phyloP scores from a whole-genome alignment of 2,113 vertebrate genomes.

The Ammodytes marinus region DNA sequence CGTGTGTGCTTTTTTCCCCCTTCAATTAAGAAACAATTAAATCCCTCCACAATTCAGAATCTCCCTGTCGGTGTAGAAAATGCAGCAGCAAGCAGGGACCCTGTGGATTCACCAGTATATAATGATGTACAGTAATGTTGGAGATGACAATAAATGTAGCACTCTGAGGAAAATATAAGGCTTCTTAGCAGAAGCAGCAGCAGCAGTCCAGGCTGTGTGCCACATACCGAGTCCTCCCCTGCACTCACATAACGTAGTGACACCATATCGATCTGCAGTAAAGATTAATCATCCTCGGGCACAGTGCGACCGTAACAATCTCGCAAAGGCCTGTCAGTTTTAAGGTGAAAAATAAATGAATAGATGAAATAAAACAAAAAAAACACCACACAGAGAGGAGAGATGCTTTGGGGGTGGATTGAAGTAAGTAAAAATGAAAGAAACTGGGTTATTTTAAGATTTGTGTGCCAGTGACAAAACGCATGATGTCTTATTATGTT shows the following conservation, averaged over 20 bases:
- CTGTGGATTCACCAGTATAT: neutral
- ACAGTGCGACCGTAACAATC: neutral
- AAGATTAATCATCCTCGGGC: constrained; percentile 29
- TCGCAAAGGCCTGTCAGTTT: neutral
- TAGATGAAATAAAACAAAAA: too few species aligned
- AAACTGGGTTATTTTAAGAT: constrained; percentile 9
- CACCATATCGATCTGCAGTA: constrained; percentile 22
- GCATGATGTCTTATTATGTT: constrained; percentile 17
- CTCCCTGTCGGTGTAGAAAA: neutral
- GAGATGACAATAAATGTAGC: constrained; percentile 16
- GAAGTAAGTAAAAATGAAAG: neutral
- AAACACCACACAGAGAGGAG: neutral
- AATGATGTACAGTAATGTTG: neutral
- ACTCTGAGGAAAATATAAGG: neutral
- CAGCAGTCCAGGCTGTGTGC: neutral
- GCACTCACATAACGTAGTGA: constrained; percentile 21
- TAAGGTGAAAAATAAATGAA: neutral
- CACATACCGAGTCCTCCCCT: neutral
- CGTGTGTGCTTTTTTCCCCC: constrained; percentile 3
- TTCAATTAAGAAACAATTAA: constrained; percentile 26
- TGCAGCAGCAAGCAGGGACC: neutral
- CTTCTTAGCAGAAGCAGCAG: neutral
- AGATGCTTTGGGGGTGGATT: constrained; percentile 26
- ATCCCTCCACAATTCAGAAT: neutral
- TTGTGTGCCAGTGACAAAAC: constrained; percentile 13